Conservation (phyloP, 2,113 vertebrate genomes). For the Colius striatus region DNA sequence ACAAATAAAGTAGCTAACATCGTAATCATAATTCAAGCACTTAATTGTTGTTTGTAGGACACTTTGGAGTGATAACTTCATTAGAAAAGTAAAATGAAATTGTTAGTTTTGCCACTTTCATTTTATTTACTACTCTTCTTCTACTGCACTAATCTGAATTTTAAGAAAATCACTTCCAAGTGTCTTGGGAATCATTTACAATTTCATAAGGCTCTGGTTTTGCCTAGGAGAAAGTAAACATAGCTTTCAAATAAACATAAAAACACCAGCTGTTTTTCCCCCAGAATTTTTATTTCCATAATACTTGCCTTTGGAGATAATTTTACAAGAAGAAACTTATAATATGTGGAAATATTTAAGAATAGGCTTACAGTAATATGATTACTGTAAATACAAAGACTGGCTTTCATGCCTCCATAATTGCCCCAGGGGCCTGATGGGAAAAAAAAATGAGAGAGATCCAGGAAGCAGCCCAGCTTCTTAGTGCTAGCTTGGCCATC, state of each 20-base stretch:
- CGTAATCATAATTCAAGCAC: background rate
- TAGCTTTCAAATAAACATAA: conserved; percentile 61
- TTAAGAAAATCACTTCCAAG: conserved; percentile 14
- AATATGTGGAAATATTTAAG: conserved; percentile 58
- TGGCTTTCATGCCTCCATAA: background rate
- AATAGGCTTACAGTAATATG: conserved; percentile 36
- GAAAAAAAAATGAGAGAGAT: background rate
- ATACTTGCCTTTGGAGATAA: conserved; percentile 50
- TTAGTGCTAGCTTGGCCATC: background rate
- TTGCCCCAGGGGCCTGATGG: background rate
- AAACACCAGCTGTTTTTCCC: conserved; percentile 53
- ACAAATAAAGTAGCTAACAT: background rate
- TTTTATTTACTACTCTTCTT: conserved; percentile 11
- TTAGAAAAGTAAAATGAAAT: conserved; percentile 7
- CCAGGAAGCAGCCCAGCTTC: background rate
- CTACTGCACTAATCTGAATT: background rate
- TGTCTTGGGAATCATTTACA: conserved; percentile 55
- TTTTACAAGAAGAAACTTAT: conserved; percentile 39
- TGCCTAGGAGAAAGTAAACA: conserved; percentile 56
- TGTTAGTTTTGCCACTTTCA: background rate
- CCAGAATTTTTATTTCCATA: conserved; percentile 43
- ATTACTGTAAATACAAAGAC: conserved; percentile 1
- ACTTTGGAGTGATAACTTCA: conserved; percentile 9
- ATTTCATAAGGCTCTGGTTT: conserved; percentile 36
- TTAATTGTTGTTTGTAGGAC: conserved; percentile 9